These are phyloP conservation scores for Mobula birostris DNA, from an alignment of 2,113 vertebrate species.

Conservation along the genomic window DNA sequence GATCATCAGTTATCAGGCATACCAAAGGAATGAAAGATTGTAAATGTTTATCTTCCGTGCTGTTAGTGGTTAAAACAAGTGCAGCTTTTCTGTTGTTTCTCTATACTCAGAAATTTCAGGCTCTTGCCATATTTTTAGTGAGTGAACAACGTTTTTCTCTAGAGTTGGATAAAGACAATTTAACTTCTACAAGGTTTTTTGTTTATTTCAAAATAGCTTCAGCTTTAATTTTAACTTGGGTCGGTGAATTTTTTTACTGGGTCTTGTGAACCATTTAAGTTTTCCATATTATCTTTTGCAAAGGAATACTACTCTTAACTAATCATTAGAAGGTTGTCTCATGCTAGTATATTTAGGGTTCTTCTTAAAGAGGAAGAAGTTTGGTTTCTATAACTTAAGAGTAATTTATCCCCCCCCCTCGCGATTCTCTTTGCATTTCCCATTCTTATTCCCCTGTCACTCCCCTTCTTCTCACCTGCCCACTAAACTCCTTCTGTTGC, in stretches of 20 bases:
- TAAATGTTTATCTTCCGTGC: not conserved
- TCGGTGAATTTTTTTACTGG: not conserved
- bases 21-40: not conserved
- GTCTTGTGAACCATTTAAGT: not conserved
- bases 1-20: not conserved
- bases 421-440: too few relatives aligned
- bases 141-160: not conserved
- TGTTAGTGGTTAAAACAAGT: not conserved
- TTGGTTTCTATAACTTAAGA: too few relatives aligned
- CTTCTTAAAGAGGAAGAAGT: not conserved
- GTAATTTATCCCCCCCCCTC: too few relatives aligned
- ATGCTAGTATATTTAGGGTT: not conserved
- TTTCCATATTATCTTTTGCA: not conserved
- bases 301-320: not conserved
- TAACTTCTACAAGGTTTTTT: not conserved
- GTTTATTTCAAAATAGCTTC: not conserved
- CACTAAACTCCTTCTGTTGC: too few relatives aligned
- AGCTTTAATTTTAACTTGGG: too few relatives aligned
- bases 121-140: too few relatives aligned
- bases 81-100: not conserved
- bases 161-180: not conserved
- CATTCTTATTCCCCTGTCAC: too few relatives aligned
- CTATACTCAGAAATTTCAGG: not conserved
- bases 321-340: not conserved
- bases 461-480: too few relatives aligned